These are phyloP conservation scores for Mesaphorura yosii DNA, from an alignment of 1,140 invertebrate genomes.

Conservation along the genomic window DNA sequence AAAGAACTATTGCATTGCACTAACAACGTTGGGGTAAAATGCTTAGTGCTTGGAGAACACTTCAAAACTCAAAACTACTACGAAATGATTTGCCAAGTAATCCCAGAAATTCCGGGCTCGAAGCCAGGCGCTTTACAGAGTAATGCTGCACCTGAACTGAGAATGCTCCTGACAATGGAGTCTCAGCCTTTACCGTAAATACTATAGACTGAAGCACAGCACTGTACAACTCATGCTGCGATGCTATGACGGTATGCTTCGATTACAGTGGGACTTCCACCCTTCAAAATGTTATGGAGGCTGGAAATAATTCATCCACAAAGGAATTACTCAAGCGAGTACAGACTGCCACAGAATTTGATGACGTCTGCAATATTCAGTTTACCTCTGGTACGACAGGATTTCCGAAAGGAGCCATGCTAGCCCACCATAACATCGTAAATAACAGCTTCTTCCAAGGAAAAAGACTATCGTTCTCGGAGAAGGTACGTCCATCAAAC, in stretches of 20 bases:
- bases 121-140: constrained; percentile 17
- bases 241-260: too few relatives aligned
- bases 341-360: constrained; percentile 49
- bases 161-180: constrained; percentile 16
- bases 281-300: too few relatives aligned
- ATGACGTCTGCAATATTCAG: constrained; percentile 63
- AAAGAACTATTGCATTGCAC: constrained; percentile 67
- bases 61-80: constrained; percentile 62
- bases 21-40: constrained; percentile 61
- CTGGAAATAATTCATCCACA: too few relatives aligned
- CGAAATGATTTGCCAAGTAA: constrained; percentile 44
- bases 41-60: constrained; percentile 52
- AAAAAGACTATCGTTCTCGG: constrained; percentile 5
- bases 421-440: constrained; percentile 68
- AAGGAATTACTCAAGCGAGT: constrained; percentile 40
- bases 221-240: too few relatives aligned
- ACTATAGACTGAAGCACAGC: too few relatives aligned
- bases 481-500: constrained; percentile 1
- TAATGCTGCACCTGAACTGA: constrained; percentile 10
- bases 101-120: constrained; percentile 31
- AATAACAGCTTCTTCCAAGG: constrained; percentile 59
- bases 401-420: constrained; percentile 68
- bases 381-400: constrained; percentile 78
- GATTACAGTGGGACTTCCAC: too few relatives aligned
- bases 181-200: neutral